Evolutionary conservation across 1,140 invertebrate species (phyloP).

Genomic region (Zaprionus camerounensis): DNA sequence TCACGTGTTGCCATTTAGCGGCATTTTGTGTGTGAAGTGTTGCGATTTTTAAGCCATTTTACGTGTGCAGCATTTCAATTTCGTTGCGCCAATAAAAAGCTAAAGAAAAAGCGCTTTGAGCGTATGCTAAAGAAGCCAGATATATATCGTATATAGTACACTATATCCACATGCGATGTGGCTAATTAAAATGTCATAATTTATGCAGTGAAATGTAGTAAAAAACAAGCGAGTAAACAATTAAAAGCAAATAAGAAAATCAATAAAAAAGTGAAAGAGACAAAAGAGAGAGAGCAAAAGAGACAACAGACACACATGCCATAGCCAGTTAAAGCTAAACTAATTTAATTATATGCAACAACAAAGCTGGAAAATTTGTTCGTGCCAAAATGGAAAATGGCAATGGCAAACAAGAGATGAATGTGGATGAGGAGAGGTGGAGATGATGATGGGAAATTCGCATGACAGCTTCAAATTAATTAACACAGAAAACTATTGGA

Average conservation of each 20-base stretch:
- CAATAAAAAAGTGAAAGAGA: slow-evolving; percentile 7
- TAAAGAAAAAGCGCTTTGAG: not conserved
- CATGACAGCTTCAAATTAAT: slow-evolving; percentile 77
- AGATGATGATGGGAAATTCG: slow-evolving; percentile 60
- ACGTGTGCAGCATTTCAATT: slow-evolving; percentile 55
- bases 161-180: not conserved
- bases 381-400: slow-evolving; percentile 22
- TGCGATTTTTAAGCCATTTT: slow-evolving; percentile 34
- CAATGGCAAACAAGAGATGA: slow-evolving; percentile 7
- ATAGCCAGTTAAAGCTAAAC: slow-evolving; percentile 29
- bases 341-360: slow-evolving; percentile 57
- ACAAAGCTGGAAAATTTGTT: slow-evolving; percentile 12
- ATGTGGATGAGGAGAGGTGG: slow-evolving; percentile 33
- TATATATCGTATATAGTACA: not conserved
- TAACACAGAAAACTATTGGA: slow-evolving; percentile 79
- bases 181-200: slow-evolving; percentile 58
- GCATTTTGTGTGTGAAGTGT: slow-evolving; percentile 47
- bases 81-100: slow-evolving; percentile 17
- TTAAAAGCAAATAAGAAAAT: slow-evolving; percentile 25
- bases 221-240: slow-evolving; percentile 22
- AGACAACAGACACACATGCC: slow-evolving; percentile 10
- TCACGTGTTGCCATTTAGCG: slow-evolving; percentile 66
- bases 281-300: slow-evolving; percentile 33
- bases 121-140: not conserved
- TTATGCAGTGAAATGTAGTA: slow-evolving; percentile 35